Percentiles rank a stretch among this genome's conserved stretches.
These are phyloP conservation scores for Macheiramphus alcinus DNA, from an alignment of 2,113 vertebrate genomes.

Conservation along the genomic window DNA sequence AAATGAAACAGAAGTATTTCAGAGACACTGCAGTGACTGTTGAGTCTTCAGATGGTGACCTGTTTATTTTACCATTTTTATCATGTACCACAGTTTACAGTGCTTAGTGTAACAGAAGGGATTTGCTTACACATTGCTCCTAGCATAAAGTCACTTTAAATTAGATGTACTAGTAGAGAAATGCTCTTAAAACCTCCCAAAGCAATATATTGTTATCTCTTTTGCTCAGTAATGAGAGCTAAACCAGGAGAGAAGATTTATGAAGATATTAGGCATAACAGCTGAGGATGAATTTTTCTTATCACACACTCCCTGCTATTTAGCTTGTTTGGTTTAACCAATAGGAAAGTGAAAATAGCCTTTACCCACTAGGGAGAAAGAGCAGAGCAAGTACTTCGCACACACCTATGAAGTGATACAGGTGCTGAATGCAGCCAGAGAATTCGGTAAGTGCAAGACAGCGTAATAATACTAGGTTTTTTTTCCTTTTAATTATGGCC, in stretches of 20 bases:
- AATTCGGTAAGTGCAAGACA: background rate
- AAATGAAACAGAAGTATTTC: background rate
- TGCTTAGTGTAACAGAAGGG: background rate
- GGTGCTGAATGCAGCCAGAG: background rate
- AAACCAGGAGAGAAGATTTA: conserved; percentile 13
- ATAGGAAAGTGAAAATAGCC: background rate
- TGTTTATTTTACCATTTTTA: conserved; percentile 5
- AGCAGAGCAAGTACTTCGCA: background rate
- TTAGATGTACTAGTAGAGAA: background rate
- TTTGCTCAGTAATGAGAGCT: background rate
- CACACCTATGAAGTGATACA: background rate
- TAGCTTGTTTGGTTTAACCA: background rate
- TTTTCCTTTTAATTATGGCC: background rate
- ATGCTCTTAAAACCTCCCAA: conserved; percentile 4
- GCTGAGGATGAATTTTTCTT: background rate
- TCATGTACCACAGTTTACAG: background rate
- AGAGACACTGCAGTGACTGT: background rate
- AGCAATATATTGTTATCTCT: background rate
- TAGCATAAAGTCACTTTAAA: conserved; percentile 5
- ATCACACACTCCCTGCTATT: background rate
- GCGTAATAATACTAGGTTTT: background rate
- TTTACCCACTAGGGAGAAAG: background rate
- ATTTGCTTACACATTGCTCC: background rate
- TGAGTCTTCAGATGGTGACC: background rate
- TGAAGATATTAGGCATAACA: background rate